Conservation (phyloP, 2,113 vertebrate genomes). For the Corythaeola cristata region DNA sequence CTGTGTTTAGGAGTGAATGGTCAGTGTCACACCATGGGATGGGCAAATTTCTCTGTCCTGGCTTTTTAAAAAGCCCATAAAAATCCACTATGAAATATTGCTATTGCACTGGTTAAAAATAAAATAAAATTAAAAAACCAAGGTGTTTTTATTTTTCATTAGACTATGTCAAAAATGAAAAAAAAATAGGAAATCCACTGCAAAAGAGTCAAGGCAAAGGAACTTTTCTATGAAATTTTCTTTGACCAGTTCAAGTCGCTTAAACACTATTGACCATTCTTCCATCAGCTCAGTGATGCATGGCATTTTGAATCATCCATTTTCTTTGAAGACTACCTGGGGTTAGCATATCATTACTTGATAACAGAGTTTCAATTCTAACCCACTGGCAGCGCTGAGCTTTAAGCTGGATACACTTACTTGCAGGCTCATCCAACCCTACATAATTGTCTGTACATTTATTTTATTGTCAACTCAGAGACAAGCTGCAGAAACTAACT, state of each 20-base stretch:
- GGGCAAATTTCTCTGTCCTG: neutral
- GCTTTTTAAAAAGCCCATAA: neutral
- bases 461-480: slow-evolving; percentile 73
- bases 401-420: slow-evolving; percentile 25
- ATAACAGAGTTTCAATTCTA: slow-evolving; percentile 30
- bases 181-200: neutral
- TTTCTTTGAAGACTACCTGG: slow-evolving; percentile 34
- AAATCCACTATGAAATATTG: neutral
- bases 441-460: slow-evolving; percentile 70
- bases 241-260: slow-evolving; percentile 43
- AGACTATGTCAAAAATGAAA: neutral
- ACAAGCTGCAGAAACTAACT: slow-evolving; percentile 66
- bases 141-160: neutral
- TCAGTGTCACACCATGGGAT: neutral
- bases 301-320: slow-evolving; percentile 56
- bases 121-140: neutral
- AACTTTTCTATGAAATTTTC: neutral
- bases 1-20: neutral
- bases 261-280: slow-evolving; percentile 59
- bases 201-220: neutral
- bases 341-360: slow-evolving; percentile 27
- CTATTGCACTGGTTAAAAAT: neutral
- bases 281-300: slow-evolving; percentile 42
- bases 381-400: neutral
- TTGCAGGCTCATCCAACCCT: slow-evolving; percentile 62